Conservation (phyloP, 2,888 invertebrate genomes). For the Tortricodes alternella region DNA sequence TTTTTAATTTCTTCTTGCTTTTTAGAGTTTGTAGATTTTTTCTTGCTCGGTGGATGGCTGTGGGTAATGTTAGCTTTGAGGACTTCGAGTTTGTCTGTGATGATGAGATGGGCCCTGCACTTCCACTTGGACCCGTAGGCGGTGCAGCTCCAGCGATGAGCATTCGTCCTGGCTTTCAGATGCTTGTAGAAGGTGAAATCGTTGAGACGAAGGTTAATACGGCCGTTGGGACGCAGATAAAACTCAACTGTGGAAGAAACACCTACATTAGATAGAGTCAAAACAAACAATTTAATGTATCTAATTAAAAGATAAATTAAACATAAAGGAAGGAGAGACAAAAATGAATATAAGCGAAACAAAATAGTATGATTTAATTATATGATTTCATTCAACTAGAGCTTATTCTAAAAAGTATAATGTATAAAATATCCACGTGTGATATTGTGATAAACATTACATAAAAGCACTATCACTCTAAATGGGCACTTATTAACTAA, state of each 20-base stretch:
- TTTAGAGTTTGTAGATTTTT: constrained; percentile 41
- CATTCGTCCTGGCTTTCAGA: constrained; percentile 63
- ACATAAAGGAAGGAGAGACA: constrained; percentile 8
- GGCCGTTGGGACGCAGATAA: constrained; percentile 68
- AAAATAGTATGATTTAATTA: constrained; percentile 3
- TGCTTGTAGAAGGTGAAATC: constrained; percentile 74
- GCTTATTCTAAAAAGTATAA: neutral
- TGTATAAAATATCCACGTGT: constrained; percentile 7
- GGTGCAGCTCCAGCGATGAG: constrained; percentile 72
- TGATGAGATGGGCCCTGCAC: constrained; percentile 69
- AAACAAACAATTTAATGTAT: neutral
- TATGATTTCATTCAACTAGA: constrained; percentile 7
- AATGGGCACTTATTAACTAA: neutral
- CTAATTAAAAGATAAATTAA: neutral
- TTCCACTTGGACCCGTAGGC: constrained; percentile 70
- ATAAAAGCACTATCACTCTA: neutral
- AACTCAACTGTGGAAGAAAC: constrained; percentile 55
- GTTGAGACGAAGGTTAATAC: constrained; percentile 68
- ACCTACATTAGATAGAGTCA: neutral
- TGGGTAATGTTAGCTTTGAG: constrained; percentile 64
- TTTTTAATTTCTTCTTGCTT: constrained; percentile 24
- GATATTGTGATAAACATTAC: constrained; percentile 6
- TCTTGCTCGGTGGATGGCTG: constrained; percentile 59
- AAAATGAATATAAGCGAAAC: constrained; percentile 24
- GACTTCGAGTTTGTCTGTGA: constrained; percentile 67